Conservation (phyloP, 2,888 invertebrate species). For the Himalopsyche japonica region DNA sequence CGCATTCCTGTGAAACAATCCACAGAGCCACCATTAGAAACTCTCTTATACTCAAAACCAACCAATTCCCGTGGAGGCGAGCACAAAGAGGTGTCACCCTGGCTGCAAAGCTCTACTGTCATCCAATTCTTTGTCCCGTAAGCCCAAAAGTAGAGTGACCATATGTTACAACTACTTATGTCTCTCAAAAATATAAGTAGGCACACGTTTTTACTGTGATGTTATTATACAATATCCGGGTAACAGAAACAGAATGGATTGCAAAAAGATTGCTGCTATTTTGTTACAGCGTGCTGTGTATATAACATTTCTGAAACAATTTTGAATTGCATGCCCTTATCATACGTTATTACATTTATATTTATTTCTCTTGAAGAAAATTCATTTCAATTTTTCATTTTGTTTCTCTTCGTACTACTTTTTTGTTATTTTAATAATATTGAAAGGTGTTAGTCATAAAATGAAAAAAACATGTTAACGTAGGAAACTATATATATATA, state of each 20-base stretch:
- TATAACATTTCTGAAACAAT: too few relatives aligned
- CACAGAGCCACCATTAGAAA: conserved; percentile 4
- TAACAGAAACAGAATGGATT: neutral
- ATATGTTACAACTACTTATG: neutral
- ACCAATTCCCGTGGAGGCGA: neutral
- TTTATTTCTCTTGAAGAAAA: too few relatives aligned
- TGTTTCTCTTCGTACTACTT: too few relatives aligned
- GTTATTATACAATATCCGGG: neutral
- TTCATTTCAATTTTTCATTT: too few relatives aligned
- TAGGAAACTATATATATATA: too few relatives aligned
- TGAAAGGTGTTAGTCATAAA: too few relatives aligned
- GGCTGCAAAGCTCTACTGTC: neutral
- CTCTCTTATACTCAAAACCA: conserved; percentile 2
- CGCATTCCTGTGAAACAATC: neutral
- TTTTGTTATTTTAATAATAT: too few relatives aligned
- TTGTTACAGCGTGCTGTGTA: neutral
- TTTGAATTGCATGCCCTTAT: too few relatives aligned
- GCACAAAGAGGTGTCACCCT: conserved; percentile 8
- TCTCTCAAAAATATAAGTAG: neutral
- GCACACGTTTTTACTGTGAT: neutral
- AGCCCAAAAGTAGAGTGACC: conserved; percentile 8
- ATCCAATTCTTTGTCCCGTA: neutral
- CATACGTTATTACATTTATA: too few relatives aligned
- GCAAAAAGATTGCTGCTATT: neutral
- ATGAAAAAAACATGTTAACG: too few relatives aligned